These are phyloP conservation scores for Limnephilus rhombicus DNA, from an alignment of 2,888 invertebrate genomes.

Conservation along the genomic window DNA sequence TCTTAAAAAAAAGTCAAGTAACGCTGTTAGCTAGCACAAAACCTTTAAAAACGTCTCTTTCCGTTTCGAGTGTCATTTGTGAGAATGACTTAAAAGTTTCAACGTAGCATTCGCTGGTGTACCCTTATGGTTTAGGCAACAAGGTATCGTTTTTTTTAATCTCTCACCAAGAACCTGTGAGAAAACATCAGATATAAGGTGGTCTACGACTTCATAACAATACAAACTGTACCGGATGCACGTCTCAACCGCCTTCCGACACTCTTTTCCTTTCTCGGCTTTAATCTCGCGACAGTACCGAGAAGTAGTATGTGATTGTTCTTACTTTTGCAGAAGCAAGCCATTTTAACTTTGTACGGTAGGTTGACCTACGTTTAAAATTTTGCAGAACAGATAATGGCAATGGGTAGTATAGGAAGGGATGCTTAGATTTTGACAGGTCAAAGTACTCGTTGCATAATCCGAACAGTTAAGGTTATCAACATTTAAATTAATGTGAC, in stretches of 20 bases:
- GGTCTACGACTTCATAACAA: background rate
- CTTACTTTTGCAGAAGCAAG: background rate
- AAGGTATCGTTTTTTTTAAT: background rate
- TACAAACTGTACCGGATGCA: slow-evolving; percentile 2
- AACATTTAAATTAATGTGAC: too few relatives aligned
- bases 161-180: background rate
- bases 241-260: background rate
- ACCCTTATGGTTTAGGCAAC: background rate
- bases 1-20: too few relatives aligned
- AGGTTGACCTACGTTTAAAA: background rate
- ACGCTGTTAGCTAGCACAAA: background rate
- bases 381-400: background rate
- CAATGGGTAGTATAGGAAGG: background rate
- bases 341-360: background rate
- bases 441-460: too few relatives aligned
- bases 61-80: too few relatives aligned
- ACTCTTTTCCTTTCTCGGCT: background rate
- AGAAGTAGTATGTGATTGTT: background rate
- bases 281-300: background rate
- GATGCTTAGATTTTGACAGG: too few relatives aligned
- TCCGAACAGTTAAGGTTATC: too few relatives aligned
- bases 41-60: background rate
- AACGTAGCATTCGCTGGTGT: background rate
- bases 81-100: background rate
- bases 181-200: background rate